phyloP scores from a whole-genome alignment of 1,140 invertebrate genomes.

The Mycetomoellerius zeteki region DNA sequence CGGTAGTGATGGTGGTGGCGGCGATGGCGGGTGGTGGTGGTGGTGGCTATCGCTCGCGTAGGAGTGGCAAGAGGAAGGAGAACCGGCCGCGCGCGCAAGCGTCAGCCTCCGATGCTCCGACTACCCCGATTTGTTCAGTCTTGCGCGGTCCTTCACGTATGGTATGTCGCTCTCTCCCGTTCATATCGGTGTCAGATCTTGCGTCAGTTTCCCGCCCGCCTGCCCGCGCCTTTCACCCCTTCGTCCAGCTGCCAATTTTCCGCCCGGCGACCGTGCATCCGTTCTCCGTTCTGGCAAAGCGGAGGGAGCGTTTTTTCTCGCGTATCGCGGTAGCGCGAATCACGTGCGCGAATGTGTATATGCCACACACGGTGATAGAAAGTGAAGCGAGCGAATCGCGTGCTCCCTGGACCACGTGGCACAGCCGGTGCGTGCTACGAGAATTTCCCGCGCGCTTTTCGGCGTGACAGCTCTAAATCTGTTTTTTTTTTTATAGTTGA shows the following conservation, averaged over 20 bases:
- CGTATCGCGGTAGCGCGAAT: not conserved
- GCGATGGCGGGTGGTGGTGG: not conserved
- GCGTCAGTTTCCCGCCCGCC: not conserved
- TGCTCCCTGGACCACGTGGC: constrained; percentile 28
- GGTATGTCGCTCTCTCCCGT: constrained; percentile 53
- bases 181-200: constrained; percentile 12
- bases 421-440: not conserved
- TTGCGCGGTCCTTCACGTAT: constrained; percentile 74
- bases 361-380: not conserved
- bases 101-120: constrained; percentile 69
- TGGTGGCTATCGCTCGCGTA: not conserved
- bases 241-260: not conserved
- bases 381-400: not conserved
- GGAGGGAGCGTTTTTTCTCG: not conserved
- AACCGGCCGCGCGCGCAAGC: constrained; percentile 64
- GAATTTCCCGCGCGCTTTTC: not conserved
- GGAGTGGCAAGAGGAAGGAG: constrained; percentile 46
- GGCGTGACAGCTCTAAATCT: not conserved
- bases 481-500: too few species aligned
- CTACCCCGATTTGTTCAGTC: constrained; percentile 74
- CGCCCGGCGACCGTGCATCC: not conserved
- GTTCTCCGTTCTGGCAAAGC: not conserved
- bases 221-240: not conserved
- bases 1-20: constrained; percentile 42
- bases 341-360: constrained; percentile 9